Evolutionary conservation across 2,113 vertebrate genomes (phyloP).

Genomic region (Myiagra hebetior): DNA sequence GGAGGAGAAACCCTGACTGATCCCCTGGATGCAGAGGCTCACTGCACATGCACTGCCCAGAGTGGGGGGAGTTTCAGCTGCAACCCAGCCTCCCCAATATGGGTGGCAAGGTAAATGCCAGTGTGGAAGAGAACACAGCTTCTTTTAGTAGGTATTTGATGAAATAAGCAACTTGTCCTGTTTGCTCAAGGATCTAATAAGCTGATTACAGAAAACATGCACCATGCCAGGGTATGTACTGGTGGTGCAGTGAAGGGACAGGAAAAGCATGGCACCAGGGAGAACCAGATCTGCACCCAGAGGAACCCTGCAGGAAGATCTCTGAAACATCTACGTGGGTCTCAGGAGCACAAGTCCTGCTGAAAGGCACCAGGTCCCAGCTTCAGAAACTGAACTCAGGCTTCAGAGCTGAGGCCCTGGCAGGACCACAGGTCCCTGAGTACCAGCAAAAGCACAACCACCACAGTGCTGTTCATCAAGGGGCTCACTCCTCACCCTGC

Average conservation of each 20-base stretch:
- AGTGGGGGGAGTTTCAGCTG: neutral
- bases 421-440: neutral
- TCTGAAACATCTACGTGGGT: neutral
- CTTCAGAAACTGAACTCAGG: neutral
- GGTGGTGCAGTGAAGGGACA: neutral
- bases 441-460: neutral
- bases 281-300: neutral
- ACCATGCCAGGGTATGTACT: accelerated
- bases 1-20: neutral
- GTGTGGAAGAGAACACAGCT: neutral
- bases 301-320: neutral
- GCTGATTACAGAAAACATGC: neutral
- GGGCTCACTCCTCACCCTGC: neutral
- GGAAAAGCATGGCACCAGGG: accelerated
- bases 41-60: neutral
- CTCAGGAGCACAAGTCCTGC: neutral
- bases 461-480: accelerated
- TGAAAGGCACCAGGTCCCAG: neutral
- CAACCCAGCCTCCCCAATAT: neutral
- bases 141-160: neutral
- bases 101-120: neutral
- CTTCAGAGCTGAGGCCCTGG: neutral
- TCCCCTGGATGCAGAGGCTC: accelerated
- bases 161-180: neutral
- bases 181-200: neutral